These are phyloP conservation scores for Schizaphis graminum DNA, from an alignment of 2,888 invertebrate species.

Conservation along the genomic window DNA sequence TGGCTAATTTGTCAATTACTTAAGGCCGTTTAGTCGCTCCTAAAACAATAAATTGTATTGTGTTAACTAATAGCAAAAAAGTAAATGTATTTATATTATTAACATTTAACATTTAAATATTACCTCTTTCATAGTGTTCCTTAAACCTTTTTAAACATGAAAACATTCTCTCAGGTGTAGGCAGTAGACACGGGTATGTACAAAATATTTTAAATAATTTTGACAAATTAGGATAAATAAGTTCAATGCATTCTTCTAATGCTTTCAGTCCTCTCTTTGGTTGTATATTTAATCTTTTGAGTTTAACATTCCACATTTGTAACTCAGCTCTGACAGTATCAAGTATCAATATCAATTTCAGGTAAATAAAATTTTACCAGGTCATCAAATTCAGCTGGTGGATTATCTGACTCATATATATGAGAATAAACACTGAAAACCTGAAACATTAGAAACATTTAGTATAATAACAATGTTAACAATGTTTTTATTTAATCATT, in stretches of 20 bases:
- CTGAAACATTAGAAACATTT: background rate
- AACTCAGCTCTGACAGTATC: constrained; percentile 48
- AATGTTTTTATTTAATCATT: background rate
- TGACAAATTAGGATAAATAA: constrained; percentile 6
- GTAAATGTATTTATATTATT: no score
- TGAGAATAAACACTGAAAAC: constrained; percentile 51
- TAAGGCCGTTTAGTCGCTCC: no score
- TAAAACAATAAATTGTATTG: no score
- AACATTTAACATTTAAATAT: no score
- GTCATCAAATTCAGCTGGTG: constrained; percentile 1
- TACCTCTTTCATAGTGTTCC: no score
- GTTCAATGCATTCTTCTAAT: background rate
- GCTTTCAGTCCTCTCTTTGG: background rate
- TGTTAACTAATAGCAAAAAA: no score
- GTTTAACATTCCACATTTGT: constrained; percentile 48
- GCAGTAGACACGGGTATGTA: no score
- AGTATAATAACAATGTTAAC: background rate
- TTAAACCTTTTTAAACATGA: no score
- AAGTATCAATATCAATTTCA: constrained; percentile 28
- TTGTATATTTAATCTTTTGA: constrained; percentile 22
- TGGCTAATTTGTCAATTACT: no score
- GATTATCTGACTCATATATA: constrained; percentile 14
- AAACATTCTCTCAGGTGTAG: no score
- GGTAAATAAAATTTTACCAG: constrained; percentile 35
- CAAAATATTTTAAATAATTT: background rate